Evolutionary conservation across 2,797 vertebrate genomes (phyloP), one percentile per base, ranked within the genome.

Genomic region (Distichodus sexfasciatus): DNA sequence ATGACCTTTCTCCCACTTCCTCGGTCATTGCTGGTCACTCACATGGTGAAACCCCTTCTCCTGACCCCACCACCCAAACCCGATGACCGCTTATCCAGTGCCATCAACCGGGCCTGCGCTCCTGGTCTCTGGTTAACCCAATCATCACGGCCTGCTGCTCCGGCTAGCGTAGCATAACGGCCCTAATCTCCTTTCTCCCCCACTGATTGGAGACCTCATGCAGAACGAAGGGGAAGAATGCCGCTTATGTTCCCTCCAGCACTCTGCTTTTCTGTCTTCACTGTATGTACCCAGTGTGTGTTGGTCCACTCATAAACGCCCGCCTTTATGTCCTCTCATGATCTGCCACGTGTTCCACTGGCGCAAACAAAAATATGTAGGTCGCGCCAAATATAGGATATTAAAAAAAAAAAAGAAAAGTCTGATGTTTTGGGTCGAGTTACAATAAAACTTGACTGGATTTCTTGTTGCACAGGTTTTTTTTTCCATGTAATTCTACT

Each of bases 61-160:
- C 6, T 51, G 15, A 12, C 21, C 35, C 8, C 21, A 19, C 24
- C 44, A 7, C 62, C 46, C 36, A 19, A 53, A 5, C 35, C 66
- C 47, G 31, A 38, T 26, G 54, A 24, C 64, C 36, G 15, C 31
- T 10, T 11, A 26, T 31, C 41, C 29, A 26, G 36, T 62, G 26
- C 28, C 0, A 28, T 51, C 10, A 26, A 41, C 35, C 60, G 61
- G 62, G 59, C 64, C 47, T 43, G 4, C 21, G 15, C 57, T 63
- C 28, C 9, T 23, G 68, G 35, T 69, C 62, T 79, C 40, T 26
- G n/a, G 53, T 72, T 77, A 80, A 70, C 54, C 23, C 41, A 67
- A 53, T 72, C 69, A 70, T 64, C 55, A 29, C 33, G 44, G 19
- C 36, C 50, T 17, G 44, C 43, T 36, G 38, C 75, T 43, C 33